Evolutionary conservation across 2,888 invertebrate species (phyloP).

Genomic region (Drosophila paranaensis): DNA sequence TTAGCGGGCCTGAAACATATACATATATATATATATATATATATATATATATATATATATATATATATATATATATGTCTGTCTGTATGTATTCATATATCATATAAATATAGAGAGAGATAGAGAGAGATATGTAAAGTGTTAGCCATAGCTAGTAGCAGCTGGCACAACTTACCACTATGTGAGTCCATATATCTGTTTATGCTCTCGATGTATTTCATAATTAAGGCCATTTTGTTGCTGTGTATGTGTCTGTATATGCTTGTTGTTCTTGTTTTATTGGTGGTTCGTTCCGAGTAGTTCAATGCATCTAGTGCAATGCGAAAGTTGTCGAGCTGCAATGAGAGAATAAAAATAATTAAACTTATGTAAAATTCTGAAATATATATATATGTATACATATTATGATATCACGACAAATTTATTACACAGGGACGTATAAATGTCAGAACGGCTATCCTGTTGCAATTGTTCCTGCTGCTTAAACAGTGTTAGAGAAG

Average conservation of each 20-base stretch:
- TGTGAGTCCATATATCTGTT: slow-evolving; percentile 92
- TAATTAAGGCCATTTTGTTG: slow-evolving; percentile 91
- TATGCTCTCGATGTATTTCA: slow-evolving; percentile 91
- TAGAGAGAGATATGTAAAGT: slow-evolving; percentile 10
- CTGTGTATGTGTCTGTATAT: slow-evolving; percentile 52
- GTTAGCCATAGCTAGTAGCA: background rate
- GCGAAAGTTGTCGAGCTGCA: slow-evolving; percentile 57
- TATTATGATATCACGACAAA: too few species aligned
- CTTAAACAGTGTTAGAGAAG: too few species aligned
- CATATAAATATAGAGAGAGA: slow-evolving; percentile 2
- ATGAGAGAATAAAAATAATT: slow-evolving; percentile 18
- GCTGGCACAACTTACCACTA: slow-evolving; percentile 88
- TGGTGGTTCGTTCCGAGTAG: slow-evolving; percentile 45
- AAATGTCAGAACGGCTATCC: too few species aligned
- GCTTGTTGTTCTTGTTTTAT: slow-evolving; percentile 21
- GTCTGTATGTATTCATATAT: background rate
- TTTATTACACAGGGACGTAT: too few species aligned
- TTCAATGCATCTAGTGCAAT: slow-evolving; percentile 40
- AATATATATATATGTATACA: too few species aligned
- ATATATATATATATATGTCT: background rate
- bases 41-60: too few species aligned
- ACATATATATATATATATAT: too few species aligned
- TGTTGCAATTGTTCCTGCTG: too few species aligned
- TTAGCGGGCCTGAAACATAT: slow-evolving; percentile 54
- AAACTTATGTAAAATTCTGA: slow-evolving; percentile 1